phyloP scores from a whole-genome alignment of 2,888 invertebrate species.

The Camptogramma bilineatum region DNA sequence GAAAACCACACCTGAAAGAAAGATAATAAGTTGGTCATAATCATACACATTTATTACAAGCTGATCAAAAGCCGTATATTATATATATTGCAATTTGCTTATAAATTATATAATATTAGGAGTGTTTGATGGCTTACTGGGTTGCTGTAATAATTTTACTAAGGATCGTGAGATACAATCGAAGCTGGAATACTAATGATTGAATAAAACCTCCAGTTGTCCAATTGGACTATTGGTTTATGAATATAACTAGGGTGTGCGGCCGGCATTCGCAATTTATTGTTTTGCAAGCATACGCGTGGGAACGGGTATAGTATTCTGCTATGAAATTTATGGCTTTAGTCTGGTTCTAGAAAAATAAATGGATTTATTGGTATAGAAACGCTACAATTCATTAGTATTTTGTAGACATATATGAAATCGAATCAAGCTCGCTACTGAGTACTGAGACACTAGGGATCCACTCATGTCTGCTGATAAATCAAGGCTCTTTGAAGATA shows the following conservation, averaged over 20 bases:
- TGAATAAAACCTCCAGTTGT: slow-evolving; percentile 56
- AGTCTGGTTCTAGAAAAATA: slow-evolving; percentile 73
- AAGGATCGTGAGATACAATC: slow-evolving; percentile 8
- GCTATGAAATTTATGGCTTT: slow-evolving; percentile 71
- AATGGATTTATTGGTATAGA: slow-evolving; percentile 69
- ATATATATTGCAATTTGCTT: too few species aligned
- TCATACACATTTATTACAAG: too few species aligned
- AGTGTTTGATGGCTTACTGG: neutral
- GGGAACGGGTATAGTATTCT: slow-evolving; percentile 58
- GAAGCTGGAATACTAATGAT: slow-evolving; percentile 45
- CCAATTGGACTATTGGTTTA: slow-evolving; percentile 56
- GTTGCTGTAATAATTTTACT: slow-evolving; percentile 1
- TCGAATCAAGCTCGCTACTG: too few species aligned
- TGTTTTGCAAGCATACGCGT: slow-evolving; percentile 72
- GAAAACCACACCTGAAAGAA: slow-evolving; percentile 90
- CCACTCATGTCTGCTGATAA: too few species aligned
- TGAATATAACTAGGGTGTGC: slow-evolving; percentile 60
- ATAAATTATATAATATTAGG: neutral
- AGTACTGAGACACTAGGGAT: too few species aligned
- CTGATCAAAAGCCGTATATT: too few species aligned
- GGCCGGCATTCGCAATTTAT: slow-evolving; percentile 71
- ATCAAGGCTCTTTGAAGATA: too few species aligned
- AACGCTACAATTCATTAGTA: slow-evolving; percentile 69
- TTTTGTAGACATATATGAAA: slow-evolving; percentile 37
- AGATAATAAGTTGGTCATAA: slow-evolving; percentile 5